Evolutionary conservation across 2,888 invertebrate species (phyloP).

Genomic region (Arge pagana): DNA sequence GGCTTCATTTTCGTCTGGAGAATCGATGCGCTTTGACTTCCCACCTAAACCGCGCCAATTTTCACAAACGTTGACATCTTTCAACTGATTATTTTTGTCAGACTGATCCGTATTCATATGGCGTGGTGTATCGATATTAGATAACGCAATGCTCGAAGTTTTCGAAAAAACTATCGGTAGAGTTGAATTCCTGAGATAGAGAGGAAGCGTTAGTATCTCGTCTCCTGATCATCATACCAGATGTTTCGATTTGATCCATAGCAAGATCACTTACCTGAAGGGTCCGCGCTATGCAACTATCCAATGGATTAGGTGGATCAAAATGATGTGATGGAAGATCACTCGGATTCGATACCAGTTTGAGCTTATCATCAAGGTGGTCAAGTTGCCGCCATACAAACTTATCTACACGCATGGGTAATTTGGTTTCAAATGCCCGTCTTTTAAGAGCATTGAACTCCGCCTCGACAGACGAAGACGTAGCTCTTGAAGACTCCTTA

Average conservation of each 20-base stretch:
- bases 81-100: too few relatives aligned
- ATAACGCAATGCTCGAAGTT: too few relatives aligned
- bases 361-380: slow-evolving; percentile 18
- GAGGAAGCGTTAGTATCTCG: too few relatives aligned
- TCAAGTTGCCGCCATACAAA: slow-evolving; percentile 20
- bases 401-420: slow-evolving; percentile 17
- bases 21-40: background rate
- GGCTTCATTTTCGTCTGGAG: background rate
- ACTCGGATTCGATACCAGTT: background rate
- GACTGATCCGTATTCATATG: too few relatives aligned
- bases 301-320: background rate
- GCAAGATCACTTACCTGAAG: background rate
- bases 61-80: background rate
- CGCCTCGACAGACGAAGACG: slow-evolving; percentile 18
- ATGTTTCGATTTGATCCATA: too few relatives aligned
- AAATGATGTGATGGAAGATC: slow-evolving; percentile 1
- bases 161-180: too few relatives aligned
- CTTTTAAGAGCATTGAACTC: slow-evolving; percentile 22
- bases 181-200: too few relatives aligned
- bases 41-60: background rate
- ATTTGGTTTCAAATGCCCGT: slow-evolving; percentile 11
- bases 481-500: slow-evolving; percentile 8
- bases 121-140: too few relatives aligned
- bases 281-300: background rate
- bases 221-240: too few relatives aligned